Evolutionary conservation across 1,140 invertebrate genomes (phyloP).

Genomic region (Diachasmimorpha longicaudata): DNA sequence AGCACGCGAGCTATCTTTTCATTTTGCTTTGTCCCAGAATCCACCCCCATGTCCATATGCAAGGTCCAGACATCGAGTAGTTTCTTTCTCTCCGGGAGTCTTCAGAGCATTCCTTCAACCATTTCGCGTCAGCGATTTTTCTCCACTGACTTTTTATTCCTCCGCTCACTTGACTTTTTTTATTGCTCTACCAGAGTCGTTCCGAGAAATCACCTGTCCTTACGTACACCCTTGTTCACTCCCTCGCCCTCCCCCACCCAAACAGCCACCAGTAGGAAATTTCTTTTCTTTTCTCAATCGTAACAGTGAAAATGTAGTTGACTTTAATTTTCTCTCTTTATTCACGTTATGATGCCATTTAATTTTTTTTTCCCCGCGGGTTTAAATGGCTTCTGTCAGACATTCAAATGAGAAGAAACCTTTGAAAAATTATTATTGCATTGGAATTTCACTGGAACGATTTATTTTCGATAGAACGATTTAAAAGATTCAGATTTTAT

Average conservation of each 20-base stretch:
- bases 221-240: constrained; percentile 7
- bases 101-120: constrained; percentile 3
- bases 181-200: not conserved
- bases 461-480: not conserved
- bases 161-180: not conserved
- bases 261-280: not conserved
- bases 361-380: not conserved
- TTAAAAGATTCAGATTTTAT: no score
- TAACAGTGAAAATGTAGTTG: not conserved
- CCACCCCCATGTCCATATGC: not conserved
- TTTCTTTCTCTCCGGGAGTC: not conserved
- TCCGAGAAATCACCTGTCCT: constrained; percentile 4
- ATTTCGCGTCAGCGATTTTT: constrained; percentile 16
- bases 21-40: constrained; percentile 55
- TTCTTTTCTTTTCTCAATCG: constrained; percentile 1
- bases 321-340: not conserved
- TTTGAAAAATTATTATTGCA: not conserved
- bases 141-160: not conserved
- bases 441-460: not conserved
- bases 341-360: not conserved
- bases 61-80: constrained; percentile 5
- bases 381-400: not conserved
- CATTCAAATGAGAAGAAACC: not conserved
- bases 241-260: not conserved
- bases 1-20: constrained; percentile 61